Percentiles rank a stretch among this genome's conserved stretches.
Evolutionary conservation across 2,113 vertebrate species (phyloP).

Genomic region (Halcyon malimbica): DNA sequence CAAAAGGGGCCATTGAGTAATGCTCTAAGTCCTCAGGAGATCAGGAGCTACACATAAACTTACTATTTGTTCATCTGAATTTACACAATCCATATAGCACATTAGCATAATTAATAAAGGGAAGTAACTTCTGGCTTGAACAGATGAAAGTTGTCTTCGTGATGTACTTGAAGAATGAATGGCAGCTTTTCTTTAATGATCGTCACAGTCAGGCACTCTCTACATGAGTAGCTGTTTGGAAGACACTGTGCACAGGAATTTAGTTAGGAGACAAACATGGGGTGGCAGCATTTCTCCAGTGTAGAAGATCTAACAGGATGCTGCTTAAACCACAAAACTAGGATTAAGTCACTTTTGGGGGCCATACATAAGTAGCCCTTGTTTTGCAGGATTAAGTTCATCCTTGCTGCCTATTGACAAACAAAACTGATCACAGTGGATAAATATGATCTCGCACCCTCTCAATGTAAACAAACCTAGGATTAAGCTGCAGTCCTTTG

Average conservation of each 20-base stretch:
- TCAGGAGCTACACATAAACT: not conserved
- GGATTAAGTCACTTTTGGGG: not conserved
- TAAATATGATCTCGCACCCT: not conserved
- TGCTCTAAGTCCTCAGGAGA: not conserved
- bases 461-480: not conserved
- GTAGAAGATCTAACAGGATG: not conserved
- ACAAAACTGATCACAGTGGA: not conserved
- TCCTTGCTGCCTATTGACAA: not conserved
- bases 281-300: not conserved
- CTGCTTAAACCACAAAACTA: not conserved
- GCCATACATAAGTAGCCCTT: no score
- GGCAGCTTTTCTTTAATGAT: not conserved
- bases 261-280: not conserved
- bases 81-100: not conserved
- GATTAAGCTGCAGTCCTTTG: not conserved
- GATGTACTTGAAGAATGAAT: not conserved
- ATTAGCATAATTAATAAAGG: not conserved
- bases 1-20: rapidly evolving
- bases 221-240: not conserved
- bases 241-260: not conserved
- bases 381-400: not conserved
- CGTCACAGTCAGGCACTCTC: not conserved
- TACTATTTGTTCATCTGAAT: not conserved
- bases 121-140: not conserved
- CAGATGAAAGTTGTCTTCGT: not conserved